A percentile compares a stretch with the other conserved stretches of the same genome.
Conservation (phyloP, 2,113 vertebrate species). For the Benthochromis sp. region DNA sequence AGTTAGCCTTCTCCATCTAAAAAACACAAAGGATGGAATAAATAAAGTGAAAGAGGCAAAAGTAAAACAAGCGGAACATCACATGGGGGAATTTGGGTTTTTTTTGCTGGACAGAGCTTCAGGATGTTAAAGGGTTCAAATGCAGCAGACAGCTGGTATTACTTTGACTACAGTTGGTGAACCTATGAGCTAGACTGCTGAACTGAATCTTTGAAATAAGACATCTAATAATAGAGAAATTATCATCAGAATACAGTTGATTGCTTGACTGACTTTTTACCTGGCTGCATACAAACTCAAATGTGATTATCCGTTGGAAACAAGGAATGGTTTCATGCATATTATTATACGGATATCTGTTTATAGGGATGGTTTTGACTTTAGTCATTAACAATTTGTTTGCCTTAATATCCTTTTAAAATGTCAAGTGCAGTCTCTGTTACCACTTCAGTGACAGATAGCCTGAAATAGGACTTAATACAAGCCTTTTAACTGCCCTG, state of each 20-base stretch:
- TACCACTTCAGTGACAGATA: background rate
- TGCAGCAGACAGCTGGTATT: background rate
- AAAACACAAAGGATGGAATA: background rate
- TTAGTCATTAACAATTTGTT: background rate
- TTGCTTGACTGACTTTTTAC: background rate
- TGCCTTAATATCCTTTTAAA: background rate
- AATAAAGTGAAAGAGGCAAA: background rate
- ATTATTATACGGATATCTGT: background rate
- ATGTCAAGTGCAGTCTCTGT: background rate
- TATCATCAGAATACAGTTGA: background rate
- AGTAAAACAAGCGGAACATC: background rate
- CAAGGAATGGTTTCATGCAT: background rate
- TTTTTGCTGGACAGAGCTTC: background rate
- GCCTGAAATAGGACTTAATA: background rate
- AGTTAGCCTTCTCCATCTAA: background rate
- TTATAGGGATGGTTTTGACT: background rate
- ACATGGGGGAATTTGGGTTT: rapidly evolving
- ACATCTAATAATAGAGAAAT: background rate
- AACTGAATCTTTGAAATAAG: background rate
- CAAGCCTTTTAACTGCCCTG: background rate
- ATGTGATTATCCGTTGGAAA: background rate
- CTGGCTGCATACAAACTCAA: background rate
- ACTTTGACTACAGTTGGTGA: background rate
- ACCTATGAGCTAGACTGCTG: background rate
- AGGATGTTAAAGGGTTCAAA: background rate